Conservation (phyloP, 2,113 vertebrate species). For the Ageneiosus marmoratus region DNA sequence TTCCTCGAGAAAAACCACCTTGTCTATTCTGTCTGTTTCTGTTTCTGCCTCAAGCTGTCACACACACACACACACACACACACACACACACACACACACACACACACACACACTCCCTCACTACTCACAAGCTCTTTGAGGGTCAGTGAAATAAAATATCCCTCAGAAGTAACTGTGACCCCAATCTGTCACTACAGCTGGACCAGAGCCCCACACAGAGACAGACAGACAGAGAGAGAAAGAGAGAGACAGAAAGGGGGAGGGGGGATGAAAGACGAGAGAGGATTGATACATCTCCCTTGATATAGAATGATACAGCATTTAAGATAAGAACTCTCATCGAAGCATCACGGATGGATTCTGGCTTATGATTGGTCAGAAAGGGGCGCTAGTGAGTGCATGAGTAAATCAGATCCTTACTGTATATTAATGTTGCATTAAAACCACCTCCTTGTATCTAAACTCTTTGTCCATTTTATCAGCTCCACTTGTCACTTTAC, state of each 20-base stretch:
- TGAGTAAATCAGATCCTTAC: neutral
- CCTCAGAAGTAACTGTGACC: slow-evolving; percentile 64
- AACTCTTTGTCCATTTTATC: too few relatives aligned
- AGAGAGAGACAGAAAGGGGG: neutral
- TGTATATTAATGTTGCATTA: too few relatives aligned
- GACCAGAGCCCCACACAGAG: slow-evolving; percentile 3
- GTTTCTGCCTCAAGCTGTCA: neutral
- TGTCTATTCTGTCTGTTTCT: neutral
- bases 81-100: slow-evolving; percentile 9
- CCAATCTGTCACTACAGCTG: slow-evolving; percentile 71
- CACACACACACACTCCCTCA: slow-evolving; percentile 32
- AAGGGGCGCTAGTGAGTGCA: neutral
- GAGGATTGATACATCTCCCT: neutral
- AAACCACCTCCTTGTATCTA: too few relatives aligned
- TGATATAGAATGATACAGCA: neutral
- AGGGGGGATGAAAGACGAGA: neutral
- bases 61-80: neutral
- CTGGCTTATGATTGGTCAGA: neutral
- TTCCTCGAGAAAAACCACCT: too few relatives aligned
- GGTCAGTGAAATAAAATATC: slow-evolving; percentile 73
- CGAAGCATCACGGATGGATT: too few relatives aligned
- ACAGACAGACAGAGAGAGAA: neutral
- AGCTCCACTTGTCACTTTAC: too few relatives aligned
- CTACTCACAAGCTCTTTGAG: slow-evolving; percentile 63
- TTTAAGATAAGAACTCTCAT: neutral